phyloP scores from a whole-genome alignment of 2,797 vertebrate species.

The Poecilia wingei region DNA sequence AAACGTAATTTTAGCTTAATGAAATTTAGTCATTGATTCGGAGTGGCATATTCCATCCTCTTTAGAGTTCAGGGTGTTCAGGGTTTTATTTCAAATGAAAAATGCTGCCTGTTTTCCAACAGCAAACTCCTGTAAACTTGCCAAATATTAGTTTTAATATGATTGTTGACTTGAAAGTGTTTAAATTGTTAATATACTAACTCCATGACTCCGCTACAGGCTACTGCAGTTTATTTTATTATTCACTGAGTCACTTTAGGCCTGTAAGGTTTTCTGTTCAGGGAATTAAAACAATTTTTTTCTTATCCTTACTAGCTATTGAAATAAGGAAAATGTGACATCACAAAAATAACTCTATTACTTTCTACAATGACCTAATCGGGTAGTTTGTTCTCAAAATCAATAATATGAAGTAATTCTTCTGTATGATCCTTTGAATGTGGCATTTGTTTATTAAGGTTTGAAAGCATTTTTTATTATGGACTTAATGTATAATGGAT shows the following conservation, averaged over 20 bases:
- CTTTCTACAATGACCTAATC: neutral
- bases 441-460: neutral
- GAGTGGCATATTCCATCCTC: constrained; percentile 33
- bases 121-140: neutral
- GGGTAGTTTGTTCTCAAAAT: neutral
- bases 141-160: neutral
- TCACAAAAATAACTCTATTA: neutral
- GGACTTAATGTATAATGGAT: neutral
- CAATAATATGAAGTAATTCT: neutral
- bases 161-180: neutral
- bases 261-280: neutral
- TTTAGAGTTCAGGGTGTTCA: constrained; percentile 21
- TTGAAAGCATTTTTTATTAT: neutral
- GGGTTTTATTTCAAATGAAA: constrained; percentile 30
- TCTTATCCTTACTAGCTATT: neutral
- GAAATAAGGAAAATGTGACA: neutral
- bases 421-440: neutral
- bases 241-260: neutral
- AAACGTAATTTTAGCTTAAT: constrained; percentile 57
- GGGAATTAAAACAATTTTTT: neutral
- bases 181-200: neutral
- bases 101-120: neutral
- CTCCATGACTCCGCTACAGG: neutral
- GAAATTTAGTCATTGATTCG: constrained; percentile 65
- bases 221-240: neutral